phyloP scores from a whole-genome alignment of 2,888 invertebrate genomes.

The Tineola bisselliella region DNA sequence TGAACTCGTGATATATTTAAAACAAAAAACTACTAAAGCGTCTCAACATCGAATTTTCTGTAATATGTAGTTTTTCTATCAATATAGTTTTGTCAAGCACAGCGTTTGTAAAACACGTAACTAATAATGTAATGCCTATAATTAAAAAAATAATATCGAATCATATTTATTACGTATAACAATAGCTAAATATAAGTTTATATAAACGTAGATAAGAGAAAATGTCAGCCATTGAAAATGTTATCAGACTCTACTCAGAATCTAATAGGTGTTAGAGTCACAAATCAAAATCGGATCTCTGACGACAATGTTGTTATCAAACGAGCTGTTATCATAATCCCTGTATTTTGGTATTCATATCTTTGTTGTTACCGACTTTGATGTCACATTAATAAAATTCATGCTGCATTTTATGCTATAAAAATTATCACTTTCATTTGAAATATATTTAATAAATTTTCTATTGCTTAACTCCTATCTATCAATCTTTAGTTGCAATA shows the following conservation, averaged over 20 bases:
- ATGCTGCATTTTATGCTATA: background rate
- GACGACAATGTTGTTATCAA: background rate
- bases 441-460: background rate
- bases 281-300: constrained; percentile 4
- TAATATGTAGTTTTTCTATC: too few species aligned
- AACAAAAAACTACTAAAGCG: too few species aligned
- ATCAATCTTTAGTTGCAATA: too few species aligned
- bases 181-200: too few species aligned
- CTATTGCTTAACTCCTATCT: too few species aligned
- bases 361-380: constrained; percentile 6
- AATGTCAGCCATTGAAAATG: background rate
- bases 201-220: background rate
- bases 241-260: background rate
- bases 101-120: too few species aligned
- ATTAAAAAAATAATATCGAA: too few species aligned
- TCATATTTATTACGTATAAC: too few species aligned
- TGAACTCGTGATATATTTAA: too few species aligned
- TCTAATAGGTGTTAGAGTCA: background rate
- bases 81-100: too few species aligned
- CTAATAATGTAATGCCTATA: too few species aligned
- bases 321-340: background rate
- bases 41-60: too few species aligned
- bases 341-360: background rate
- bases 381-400: background rate
- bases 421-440: background rate